Base-by-base conservation (phyloP, 2,113 vertebrate species). In the Xyliphius kryptos region DNA sequence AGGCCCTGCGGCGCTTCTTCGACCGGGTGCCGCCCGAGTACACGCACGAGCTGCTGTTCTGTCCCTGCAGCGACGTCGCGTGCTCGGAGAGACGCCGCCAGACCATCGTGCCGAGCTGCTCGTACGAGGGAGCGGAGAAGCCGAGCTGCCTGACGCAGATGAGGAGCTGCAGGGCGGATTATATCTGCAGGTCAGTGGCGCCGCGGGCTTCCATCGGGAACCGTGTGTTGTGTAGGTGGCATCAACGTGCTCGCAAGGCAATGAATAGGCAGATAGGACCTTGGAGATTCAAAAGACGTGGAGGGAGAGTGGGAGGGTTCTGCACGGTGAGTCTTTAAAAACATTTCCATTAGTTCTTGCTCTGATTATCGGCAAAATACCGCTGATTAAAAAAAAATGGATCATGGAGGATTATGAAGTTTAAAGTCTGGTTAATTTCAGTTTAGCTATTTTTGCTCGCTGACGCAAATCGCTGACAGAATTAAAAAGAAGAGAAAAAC, bases 21-120 rank as follows among this genome's bases (percentile, higher is more conserved):
- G 92, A 94, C 78, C 91, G 89, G 9, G 88, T 96, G 4, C 85
- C 90, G 87, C n/a, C n/a, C n/a, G n/a, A n/a, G n/a, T n/a, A n/a
- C n/a, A n/a, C n/a, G n/a, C n/a, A n/a, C n/a, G n/a, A 87, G n/a
- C 83, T 97, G 66, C 90, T 99, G 7, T 91, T 99, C 81, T 99
- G 96, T 74, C 94, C 92, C 0, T 99, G 96, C 13, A 81, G 85
- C 0, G 91, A 97, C 80, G 87, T 83, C 1, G 67, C 87, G 6
- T 99, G 96, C 9, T 91, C 91, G 4, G 92, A 95, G 77, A 90
- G 96, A 3, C 83, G 95, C 1, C 84, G 91, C 63, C 90, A 97
- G 81, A 95, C 93, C 63, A 92, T 99, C 13, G 96, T 95, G 6
- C 95, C 96, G 0, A 78, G 88, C 56, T 99, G 96, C 54, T 93